phyloP scores from a whole-genome alignment of 2,888 invertebrate species.

The Julus scanicus region DNA sequence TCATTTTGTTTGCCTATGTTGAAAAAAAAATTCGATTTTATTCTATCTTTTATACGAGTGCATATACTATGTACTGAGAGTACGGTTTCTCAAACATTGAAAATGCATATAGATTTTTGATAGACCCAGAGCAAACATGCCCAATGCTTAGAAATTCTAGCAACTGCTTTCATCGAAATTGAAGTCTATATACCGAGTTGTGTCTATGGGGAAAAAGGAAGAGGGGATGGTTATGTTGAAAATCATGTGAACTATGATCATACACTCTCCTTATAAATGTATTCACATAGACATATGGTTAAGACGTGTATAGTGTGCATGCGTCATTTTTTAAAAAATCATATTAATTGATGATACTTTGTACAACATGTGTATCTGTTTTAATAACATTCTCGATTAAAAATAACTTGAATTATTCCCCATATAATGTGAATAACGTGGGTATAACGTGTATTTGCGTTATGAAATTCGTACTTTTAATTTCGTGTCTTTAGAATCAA shows the following conservation, averaged over 20 bases:
- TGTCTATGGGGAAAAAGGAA: background rate
- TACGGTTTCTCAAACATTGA: conserved; percentile 25
- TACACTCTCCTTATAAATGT: background rate
- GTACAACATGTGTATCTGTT: too few species aligned
- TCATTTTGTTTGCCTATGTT: conserved; percentile 25
- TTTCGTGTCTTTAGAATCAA: too few species aligned
- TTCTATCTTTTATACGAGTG: conserved; percentile 45
- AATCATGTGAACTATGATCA: background rate
- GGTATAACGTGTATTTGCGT: too few species aligned
- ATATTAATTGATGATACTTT: too few species aligned
- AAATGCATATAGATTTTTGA: conserved; percentile 47
- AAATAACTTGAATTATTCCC: too few species aligned
- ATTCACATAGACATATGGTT: background rate
- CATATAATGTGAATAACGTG: too few species aligned
- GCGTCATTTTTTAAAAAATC: too few species aligned
- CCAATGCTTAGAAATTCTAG: conserved; percentile 40
- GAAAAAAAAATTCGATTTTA: conserved; percentile 34
- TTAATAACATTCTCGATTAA: too few species aligned
- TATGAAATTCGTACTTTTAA: too few species aligned
- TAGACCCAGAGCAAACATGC: conserved; percentile 20
- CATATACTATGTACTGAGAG: conserved; percentile 26
- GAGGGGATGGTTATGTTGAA: background rate
- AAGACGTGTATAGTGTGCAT: too few species aligned
- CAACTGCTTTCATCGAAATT: conserved; percentile 44
- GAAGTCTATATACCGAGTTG: background rate